Evolutionary conservation across 2,888 invertebrate species (phyloP).

Genomic region (Xanthia icteritia): DNA sequence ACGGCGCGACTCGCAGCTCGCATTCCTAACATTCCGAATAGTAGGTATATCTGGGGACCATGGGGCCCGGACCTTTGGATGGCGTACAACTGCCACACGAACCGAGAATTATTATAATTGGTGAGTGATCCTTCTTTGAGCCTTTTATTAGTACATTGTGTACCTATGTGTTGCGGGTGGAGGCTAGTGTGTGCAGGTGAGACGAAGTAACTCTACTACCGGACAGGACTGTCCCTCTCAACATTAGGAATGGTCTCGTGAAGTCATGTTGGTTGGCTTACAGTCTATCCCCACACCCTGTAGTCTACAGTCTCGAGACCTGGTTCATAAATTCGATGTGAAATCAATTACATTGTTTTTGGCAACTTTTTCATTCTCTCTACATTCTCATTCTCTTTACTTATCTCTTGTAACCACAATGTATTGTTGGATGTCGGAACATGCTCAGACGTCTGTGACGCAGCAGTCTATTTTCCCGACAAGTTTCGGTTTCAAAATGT

Average conservation of each 20-base stretch:
- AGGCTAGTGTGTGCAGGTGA: neutral
- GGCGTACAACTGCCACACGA: neutral
- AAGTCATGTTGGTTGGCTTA: neutral
- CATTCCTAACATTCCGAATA: neutral
- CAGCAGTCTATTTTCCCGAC: neutral
- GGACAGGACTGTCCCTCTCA: neutral
- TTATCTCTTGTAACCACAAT: neutral
- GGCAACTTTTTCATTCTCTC: no score
- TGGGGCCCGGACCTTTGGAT: neutral
- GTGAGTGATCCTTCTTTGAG: neutral
- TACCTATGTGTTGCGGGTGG: neutral
- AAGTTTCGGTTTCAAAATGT: neutral
- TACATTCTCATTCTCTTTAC: neutral
- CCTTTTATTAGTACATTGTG: neutral
- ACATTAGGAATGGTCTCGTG: neutral
- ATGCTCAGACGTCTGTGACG: neutral
- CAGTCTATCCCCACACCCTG: neutral
- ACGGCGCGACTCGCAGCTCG: conserved; percentile 2
- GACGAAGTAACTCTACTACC: neutral
- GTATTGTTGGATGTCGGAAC: neutral
- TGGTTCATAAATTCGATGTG: neutral
- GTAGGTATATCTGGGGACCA: neutral
- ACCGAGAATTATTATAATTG: neutral
- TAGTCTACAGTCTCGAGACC: no score
- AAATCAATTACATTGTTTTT: neutral